phyloP scores from a whole-genome alignment of 2,113 vertebrate species.

The Caretta caretta region DNA sequence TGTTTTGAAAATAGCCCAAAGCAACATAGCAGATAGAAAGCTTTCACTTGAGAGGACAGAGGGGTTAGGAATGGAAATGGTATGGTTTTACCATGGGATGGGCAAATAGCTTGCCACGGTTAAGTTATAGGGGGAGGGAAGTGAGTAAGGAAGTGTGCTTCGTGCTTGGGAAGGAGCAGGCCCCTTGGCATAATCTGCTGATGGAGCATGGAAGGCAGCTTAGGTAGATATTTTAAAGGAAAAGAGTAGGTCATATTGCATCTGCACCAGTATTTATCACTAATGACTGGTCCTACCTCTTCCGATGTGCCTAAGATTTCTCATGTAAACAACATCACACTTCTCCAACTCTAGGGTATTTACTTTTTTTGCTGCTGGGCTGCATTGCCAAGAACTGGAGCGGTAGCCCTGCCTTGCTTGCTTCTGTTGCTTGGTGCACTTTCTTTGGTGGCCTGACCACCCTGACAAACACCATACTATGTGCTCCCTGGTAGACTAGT shows the following conservation, averaged over 20 bases:
- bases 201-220: background rate
- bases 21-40: background rate
- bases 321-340: background rate
- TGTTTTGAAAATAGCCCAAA: background rate
- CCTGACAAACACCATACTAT: background rate
- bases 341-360: background rate
- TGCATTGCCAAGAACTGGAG: background rate
- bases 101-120: conserved; percentile 7
- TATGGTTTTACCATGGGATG: background rate
- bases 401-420: background rate
- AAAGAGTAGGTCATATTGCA: rapidly evolving
- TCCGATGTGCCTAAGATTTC: background rate
- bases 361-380: background rate
- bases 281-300: background rate
- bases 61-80: rapidly evolving
- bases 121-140: background rate
- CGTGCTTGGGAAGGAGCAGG: background rate
- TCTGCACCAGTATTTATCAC: background rate
- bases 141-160: background rate
- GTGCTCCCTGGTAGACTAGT: background rate
- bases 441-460: background rate
- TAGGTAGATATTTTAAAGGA: background rate
- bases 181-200: background rate
- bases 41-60: background rate
- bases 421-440: background rate